A percentile compares a stretch with the other conserved stretches of the same genome.
These are phyloP conservation scores for Aquatica leii DNA, from an alignment of 2,888 invertebrate species.

Conservation along the genomic window DNA sequence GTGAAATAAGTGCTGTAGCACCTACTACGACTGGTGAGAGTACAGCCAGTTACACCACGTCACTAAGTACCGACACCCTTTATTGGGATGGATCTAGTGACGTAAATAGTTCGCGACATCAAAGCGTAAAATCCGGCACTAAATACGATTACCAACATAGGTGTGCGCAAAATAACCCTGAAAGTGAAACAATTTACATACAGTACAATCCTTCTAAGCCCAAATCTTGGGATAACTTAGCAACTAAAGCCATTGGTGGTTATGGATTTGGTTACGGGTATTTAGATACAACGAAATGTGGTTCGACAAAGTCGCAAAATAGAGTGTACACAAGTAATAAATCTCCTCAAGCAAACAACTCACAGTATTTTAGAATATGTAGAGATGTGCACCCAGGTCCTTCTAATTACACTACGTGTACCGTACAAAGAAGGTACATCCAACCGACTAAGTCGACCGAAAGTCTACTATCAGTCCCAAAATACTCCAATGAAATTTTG, in stretches of 20 bases:
- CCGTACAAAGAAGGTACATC: conserved; percentile 61
- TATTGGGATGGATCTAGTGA: conserved; percentile 75
- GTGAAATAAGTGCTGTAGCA: conserved; percentile 72
- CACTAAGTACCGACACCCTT: conserved; percentile 84
- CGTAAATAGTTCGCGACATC: conserved; percentile 56
- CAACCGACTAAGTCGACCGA: conserved; percentile 83
- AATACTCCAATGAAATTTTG: conserved; percentile 69
- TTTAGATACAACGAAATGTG: conserved; percentile 67
- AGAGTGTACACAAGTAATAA: conserved; percentile 60
- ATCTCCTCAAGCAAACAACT: conserved; percentile 46
- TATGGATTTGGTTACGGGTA: conserved; percentile 90
- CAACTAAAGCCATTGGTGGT: conserved; percentile 85
- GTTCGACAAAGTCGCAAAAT: conserved; percentile 55
- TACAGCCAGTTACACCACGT: conserved; percentile 83
- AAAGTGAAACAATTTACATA: conserved; percentile 59
- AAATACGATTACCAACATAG: conserved; percentile 56
- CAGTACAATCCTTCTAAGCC: conserved; percentile 72
- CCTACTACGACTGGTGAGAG: conserved; percentile 72
- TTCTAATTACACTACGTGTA: conserved; percentile 55
- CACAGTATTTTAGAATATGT: conserved; percentile 58
- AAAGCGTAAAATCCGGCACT: conserved; percentile 60
- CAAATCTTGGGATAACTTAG: conserved; percentile 90
- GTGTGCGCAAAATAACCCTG: conserved; percentile 56
- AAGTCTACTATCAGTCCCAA: conserved; percentile 74
- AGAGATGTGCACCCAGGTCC: conserved; percentile 63